Conservation (phyloP, 1,140 invertebrate species). For the Calliopsis andreniformis region DNA sequence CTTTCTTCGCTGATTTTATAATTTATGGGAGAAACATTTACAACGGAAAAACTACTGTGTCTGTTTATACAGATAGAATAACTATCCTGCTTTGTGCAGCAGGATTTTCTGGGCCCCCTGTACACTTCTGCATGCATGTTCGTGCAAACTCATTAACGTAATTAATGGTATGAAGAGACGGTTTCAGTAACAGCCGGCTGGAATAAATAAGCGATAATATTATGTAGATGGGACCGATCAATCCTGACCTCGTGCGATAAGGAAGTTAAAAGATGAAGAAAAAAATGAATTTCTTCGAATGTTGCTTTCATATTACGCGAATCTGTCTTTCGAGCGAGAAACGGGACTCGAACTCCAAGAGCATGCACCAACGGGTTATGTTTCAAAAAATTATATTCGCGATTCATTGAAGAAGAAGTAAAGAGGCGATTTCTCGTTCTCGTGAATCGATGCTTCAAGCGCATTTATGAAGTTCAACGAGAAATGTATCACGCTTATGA, state of each 20-base stretch:
- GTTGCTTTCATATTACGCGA: neutral
- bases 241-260: conserved; percentile 39
- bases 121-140: neutral
- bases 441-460: neutral
- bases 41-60: too few species aligned
- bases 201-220: conserved; percentile 54
- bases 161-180: conserved; percentile 48
- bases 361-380: conserved; percentile 17
- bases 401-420: neutral
- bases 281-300: conserved; percentile 29
- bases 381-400: conserved; percentile 8
- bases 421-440: neutral
- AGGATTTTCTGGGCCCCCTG: too few species aligned
- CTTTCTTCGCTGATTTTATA: too few species aligned
- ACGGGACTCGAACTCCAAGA: neutral
- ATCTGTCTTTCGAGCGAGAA: neutral
- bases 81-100: too few species aligned
- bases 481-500: too few species aligned
- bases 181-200: conserved; percentile 42
- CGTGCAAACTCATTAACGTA: conserved; percentile 48
- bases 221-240: conserved; percentile 49
- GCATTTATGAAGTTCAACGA: too few species aligned
- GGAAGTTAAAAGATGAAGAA: conserved; percentile 17
- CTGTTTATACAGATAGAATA: too few species aligned
- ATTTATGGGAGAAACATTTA: neutral